Base-by-base conservation (phyloP, 2,888 invertebrate genomes). In the Myopa testacea region DNA sequence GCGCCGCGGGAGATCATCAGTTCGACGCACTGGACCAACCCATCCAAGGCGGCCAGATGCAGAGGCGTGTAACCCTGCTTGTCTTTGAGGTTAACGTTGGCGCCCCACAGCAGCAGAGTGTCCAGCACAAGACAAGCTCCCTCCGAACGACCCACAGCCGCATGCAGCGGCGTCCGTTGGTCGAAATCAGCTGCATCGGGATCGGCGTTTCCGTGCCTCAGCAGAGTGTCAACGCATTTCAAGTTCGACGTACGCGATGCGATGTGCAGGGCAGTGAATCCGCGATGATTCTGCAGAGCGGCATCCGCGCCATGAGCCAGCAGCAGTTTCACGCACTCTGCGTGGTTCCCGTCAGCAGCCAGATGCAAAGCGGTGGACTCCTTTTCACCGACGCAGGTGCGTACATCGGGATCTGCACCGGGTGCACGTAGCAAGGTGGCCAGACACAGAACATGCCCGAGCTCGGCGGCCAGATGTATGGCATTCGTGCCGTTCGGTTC, bases 281-380 rank as follows among this genome's bases (percentile, higher is more conserved):
- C 95, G 74, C 96, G 91, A 85, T 93, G 93, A 86, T 95, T 95
- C 84, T 92, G 92, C 63, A 93, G 90, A 81, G 93, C 93, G 0
- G 94, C 93, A 84, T 95, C 93, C 0, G 96, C 96, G 0, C 94
- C 93, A 83, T 93, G 93, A 10, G 93, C 91, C 55, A 96, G 85
- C 62, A 96, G 88, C 65, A 95, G 88, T 83, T 94, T 93, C 0
- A 96, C 93, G 84, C 95, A 95, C 75, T 96, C 95, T 14, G 92
- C 92, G 85, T 95, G 95, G 3, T 96, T 96, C 77, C 95, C 95
- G 86, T 96, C 96, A 0, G 97, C 96, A 0, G 97, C 96, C 80
- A 96, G 90, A 90, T 97, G 97, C 76, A 96, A 86, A 0, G 95
- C 93, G 0, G 95, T 95, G 12, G 94, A 93, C 81, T 94, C 94